Percentiles rank a stretch among this genome's conserved stretches.
Evolutionary conservation across 2,113 vertebrate genomes (phyloP).

Genomic region (Malurus cyaneus): DNA sequence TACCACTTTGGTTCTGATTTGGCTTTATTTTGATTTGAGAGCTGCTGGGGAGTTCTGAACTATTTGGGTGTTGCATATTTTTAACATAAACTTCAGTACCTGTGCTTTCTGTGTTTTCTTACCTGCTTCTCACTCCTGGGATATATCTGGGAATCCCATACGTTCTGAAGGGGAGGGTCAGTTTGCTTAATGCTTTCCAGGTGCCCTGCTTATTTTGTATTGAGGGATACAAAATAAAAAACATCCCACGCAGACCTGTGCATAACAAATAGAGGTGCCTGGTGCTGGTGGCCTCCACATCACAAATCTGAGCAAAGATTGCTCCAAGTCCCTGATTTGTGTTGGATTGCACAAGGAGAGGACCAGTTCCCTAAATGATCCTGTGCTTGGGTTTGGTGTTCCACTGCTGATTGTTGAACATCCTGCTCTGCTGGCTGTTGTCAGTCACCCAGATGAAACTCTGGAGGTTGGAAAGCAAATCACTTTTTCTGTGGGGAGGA

Average conservation of each 20-base stretch:
- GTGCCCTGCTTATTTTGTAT: neutral
- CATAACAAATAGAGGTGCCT: neutral
- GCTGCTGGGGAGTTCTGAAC: neutral
- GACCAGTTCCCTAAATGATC: accelerated
- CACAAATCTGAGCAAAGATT: neutral
- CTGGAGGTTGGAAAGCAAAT: neutral
- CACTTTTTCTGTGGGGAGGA: neutral
- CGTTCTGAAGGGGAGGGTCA: neutral
- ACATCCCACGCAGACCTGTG: neutral
- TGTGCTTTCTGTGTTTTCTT: neutral
- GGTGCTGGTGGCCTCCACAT: neutral
- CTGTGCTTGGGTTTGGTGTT: neutral
- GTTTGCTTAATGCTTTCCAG: neutral
- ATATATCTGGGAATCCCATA: neutral
- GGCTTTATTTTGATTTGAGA: neutral
- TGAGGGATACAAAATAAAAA: neutral
- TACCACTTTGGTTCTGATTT: neutral
- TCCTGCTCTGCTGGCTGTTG: neutral
- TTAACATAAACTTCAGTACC: neutral
- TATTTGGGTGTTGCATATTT: neutral
- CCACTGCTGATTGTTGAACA: neutral
- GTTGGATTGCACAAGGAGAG: neutral
- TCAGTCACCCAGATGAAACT: neutral
- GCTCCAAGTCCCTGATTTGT: neutral
- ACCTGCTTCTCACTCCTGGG: neutral